These are phyloP conservation scores for Agrotis ipsilon DNA, from an alignment of 2,888 invertebrate genomes.

Conservation along the genomic window DNA sequence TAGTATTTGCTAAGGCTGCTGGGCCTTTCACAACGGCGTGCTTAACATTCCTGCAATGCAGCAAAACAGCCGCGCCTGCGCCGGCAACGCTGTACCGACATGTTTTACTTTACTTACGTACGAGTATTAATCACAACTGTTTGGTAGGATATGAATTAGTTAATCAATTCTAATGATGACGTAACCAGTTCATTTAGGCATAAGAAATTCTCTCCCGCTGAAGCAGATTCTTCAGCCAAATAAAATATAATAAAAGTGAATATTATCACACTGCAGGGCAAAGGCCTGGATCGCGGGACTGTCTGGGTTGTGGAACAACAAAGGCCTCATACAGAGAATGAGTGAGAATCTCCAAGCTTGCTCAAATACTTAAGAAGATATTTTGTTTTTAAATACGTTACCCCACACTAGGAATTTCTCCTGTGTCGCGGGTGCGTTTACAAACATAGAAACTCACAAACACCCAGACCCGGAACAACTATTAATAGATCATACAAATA, in stretches of 20 bases:
- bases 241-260: no score
- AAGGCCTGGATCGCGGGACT: background rate
- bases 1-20: slow-evolving; percentile 67
- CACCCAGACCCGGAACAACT: no score
- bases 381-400: no score
- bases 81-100: slow-evolving; percentile 3
- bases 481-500: no score
- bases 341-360: background rate
- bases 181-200: background rate
- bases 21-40: slow-evolving; percentile 79
- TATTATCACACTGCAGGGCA: background rate
- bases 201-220: background rate
- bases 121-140: slow-evolving; percentile 5
- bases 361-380: background rate
- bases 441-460: no score
- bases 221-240: no score
- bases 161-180: background rate
- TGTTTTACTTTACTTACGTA: slow-evolving; percentile 33
- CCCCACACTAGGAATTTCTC: no score
- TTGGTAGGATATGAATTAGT: background rate
- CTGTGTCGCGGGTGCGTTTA: no score
- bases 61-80: slow-evolving; percentile 59
- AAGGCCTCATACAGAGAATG: background rate
- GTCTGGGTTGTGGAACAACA: no score
- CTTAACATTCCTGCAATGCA: slow-evolving; percentile 71